Percentiles rank a stretch among this genome's conserved stretches.
Evolutionary conservation across 2,797 vertebrate species (phyloP).

Genomic region (Oreortyx pictus): DNA sequence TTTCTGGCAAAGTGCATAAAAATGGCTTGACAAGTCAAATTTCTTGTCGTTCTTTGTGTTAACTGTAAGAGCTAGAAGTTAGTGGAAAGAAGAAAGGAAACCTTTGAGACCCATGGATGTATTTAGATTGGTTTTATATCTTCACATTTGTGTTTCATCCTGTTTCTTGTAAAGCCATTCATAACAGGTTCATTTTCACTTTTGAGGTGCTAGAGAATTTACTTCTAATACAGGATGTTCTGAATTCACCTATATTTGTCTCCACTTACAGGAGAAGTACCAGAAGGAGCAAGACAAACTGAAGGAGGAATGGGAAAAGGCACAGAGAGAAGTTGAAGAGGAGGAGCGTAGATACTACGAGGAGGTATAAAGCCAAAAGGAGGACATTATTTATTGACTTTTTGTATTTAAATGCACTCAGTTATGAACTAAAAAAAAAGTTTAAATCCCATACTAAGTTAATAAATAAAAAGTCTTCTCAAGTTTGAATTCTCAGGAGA

Average conservation of each 20-base stretch:
- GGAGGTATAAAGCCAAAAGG: conserved; percentile 83
- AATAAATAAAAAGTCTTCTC: background rate
- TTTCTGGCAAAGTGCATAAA: background rate
- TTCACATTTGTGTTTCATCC: background rate
- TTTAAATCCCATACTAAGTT: background rate
- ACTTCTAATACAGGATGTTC: background rate
- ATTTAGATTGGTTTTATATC: background rate
- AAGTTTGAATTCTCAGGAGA: background rate
- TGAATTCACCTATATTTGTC: background rate
- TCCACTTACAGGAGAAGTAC: conserved; percentile 89
- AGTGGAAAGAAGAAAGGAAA: background rate
- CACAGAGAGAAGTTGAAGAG: conserved; percentile 95
- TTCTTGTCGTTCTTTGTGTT: background rate
- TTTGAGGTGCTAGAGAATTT: background rate
- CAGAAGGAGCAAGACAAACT: conserved; percentile 93
- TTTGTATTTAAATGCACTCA: background rate
- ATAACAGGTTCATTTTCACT: background rate
- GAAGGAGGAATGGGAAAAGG: conserved; percentile 96
- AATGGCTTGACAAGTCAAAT: background rate
- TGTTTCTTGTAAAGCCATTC: background rate
- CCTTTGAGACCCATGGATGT: background rate
- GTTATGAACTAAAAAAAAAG: fast-evolving
- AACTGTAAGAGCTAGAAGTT: background rate
- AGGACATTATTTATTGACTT: background rate
- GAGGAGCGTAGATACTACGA: conserved; percentile 95